These are phyloP conservation scores for Enteromius trimaculatus DNA, from an alignment of 2,797 vertebrate species.

Conservation along the genomic window DNA sequence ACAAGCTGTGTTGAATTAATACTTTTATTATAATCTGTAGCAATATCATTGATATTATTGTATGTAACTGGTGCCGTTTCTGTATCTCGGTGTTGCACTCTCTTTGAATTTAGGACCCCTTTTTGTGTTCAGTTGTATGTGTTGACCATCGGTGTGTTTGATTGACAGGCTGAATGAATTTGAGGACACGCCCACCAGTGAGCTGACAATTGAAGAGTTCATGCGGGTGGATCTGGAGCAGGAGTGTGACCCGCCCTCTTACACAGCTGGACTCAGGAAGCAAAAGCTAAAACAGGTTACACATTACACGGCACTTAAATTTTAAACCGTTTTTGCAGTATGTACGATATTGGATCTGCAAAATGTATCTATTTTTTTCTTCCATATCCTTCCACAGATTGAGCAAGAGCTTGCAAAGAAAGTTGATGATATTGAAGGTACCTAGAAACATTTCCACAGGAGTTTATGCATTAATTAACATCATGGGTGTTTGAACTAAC, in stretches of 20 bases:
- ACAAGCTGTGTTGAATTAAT: not conserved
- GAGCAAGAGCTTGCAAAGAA: slow-evolving; percentile 88
- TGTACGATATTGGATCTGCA: not conserved
- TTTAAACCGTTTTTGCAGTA: not conserved
- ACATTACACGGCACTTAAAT: not conserved
- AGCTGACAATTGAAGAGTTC: slow-evolving; percentile 95
- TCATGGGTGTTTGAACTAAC: not conserved
- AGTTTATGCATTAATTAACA: not conserved
- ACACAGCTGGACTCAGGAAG: slow-evolving; percentile 86
- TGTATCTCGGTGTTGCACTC: not conserved
- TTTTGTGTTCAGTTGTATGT: not conserved
- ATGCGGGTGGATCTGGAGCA: slow-evolving; percentile 91
- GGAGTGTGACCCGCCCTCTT: slow-evolving; percentile 95
- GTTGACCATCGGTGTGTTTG: not conserved
- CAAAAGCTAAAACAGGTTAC: slow-evolving; percentile 83
- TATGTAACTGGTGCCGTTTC: not conserved
- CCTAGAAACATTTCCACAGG: not conserved
- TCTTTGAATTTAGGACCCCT: slow-evolving; percentile 7
- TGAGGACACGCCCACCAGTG: slow-evolving; percentile 94
- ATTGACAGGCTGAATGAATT: slow-evolving; percentile 88
- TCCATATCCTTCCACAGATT: slow-evolving; percentile 75
- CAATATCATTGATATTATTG: not conserved
- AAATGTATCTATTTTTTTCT: not conserved
- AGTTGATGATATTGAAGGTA: slow-evolving; percentile 92
- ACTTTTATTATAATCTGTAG: not conserved